Percentiles rank a stretch among this genome's conserved stretches.
Evolutionary conservation across 2,888 invertebrate species (phyloP).

Genomic region (Tetanocera ferruginea): DNA sequence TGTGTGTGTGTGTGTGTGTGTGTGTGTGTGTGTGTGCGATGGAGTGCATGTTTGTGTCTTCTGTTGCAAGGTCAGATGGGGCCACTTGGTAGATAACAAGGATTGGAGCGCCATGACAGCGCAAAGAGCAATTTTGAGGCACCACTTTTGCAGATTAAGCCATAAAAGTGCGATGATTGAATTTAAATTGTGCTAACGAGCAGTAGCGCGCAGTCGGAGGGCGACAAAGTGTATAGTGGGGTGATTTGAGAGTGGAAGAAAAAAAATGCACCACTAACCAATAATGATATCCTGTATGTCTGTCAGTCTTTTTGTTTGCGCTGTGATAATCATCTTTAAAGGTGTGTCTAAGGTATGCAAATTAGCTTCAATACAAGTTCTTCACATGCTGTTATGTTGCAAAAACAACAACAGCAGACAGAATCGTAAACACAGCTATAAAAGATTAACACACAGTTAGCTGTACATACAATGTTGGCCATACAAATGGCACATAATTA

Average conservation of each 20-base stretch:
- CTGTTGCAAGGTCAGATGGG: constrained; percentile 29
- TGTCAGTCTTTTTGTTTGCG: too few species aligned
- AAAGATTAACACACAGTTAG: too few species aligned
- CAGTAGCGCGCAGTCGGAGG: neutral
- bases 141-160: constrained; percentile 49
- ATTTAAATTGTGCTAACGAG: constrained; percentile 35
- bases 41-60: neutral
- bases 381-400: too few species aligned
- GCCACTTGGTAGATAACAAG: constrained; percentile 18
- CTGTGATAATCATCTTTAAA: too few species aligned
- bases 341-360: too few species aligned
- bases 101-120: neutral
- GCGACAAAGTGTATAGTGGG: neutral
- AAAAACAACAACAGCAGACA: too few species aligned
- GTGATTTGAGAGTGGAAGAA: neutral
- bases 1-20: neutral
- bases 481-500: too few species aligned
- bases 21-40: neutral
- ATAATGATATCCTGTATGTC: too few species aligned
- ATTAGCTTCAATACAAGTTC: too few species aligned
- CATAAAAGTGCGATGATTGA: constrained; percentile 50
- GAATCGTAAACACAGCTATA: too few species aligned
- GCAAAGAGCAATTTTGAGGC: constrained; percentile 42
- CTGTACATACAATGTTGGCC: too few species aligned
- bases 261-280: neutral